phyloP scores from a whole-genome alignment of 2,888 invertebrate genomes.

The Synanthedon andrenaeformis region DNA sequence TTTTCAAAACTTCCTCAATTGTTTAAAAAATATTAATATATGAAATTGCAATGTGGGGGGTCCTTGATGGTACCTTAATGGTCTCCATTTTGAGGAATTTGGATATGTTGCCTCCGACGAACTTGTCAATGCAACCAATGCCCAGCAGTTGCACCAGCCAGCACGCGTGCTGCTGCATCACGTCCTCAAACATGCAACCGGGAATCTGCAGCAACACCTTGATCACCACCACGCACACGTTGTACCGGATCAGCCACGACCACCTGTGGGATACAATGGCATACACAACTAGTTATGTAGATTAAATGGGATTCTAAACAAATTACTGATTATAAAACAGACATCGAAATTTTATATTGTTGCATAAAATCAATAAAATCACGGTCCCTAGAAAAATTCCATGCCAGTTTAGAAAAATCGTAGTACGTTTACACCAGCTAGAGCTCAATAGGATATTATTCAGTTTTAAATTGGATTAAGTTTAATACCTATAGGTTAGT shows the following conservation, averaged over 20 bases:
- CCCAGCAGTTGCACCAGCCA: constrained; percentile 89
- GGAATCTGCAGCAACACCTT: constrained; percentile 92
- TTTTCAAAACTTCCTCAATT: too few relatives aligned
- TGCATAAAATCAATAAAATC: too few relatives aligned
- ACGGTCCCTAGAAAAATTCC: too few relatives aligned
- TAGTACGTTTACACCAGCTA: too few relatives aligned
- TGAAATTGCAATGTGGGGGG: too few relatives aligned
- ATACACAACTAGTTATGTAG: background rate
- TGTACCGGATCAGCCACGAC: constrained; percentile 91
- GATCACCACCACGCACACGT: constrained; percentile 86
- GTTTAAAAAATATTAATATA: too few relatives aligned
- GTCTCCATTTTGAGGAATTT: constrained; percentile 49
- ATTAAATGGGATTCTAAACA: background rate
- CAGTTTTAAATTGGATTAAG: too few relatives aligned
- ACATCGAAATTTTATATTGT: too few relatives aligned
- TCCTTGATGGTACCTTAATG: constrained; percentile 43
- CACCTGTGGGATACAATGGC: constrained; percentile 69
- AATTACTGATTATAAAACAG: too few relatives aligned
- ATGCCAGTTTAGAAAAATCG: too few relatives aligned
- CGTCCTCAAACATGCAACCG: constrained; percentile 85
- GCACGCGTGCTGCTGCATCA: constrained; percentile 73
- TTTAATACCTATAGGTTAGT: too few relatives aligned
- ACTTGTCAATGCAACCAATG: constrained; percentile 88
- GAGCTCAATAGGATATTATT: too few relatives aligned
- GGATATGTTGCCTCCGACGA: constrained; percentile 62